Percentiles rank a stretch among this genome's conserved stretches.
These are phyloP conservation scores for Drosophila nr. perissopoda DNA, from an alignment of 2,888 invertebrate species.

Conservation along the genomic window DNA sequence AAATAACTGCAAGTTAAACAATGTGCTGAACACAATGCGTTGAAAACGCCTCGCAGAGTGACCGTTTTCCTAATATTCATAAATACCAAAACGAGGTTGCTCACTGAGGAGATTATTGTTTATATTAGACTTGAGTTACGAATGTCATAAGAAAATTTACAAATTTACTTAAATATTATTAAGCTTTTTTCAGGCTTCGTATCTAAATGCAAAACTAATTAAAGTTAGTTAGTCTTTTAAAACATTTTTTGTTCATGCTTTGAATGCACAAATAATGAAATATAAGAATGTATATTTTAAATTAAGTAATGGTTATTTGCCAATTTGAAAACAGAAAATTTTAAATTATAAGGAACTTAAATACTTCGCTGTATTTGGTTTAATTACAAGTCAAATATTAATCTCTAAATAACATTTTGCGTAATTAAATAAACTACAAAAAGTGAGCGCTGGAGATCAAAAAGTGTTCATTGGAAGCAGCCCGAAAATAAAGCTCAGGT, in stretches of 20 bases:
- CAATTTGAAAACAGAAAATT: neutral
- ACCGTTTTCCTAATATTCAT: conserved; percentile 1
- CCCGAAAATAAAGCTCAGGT: conserved; percentile 9
- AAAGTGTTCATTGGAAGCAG: conserved; percentile 1
- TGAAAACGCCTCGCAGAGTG: conserved; percentile 4
- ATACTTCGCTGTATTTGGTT: conserved; percentile 3
- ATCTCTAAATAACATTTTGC: neutral
- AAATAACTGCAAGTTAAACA: conserved; percentile 11
- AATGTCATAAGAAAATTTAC: neutral
- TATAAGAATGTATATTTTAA: neutral
- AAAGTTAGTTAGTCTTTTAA: neutral
- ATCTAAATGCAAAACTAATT: neutral
- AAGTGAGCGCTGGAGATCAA: conserved; percentile 19
- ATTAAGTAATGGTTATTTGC: neutral
- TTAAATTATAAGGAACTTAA: neutral
- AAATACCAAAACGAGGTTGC: conserved; percentile 11
- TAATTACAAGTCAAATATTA: conserved; percentile 7
- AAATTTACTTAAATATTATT: neutral
- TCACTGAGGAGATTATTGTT: neutral
- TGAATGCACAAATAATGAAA: neutral
- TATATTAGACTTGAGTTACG: neutral
- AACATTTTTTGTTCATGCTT: neutral
- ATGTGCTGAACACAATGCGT: neutral
- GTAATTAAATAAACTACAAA: neutral
- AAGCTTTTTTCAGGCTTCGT: neutral